These are phyloP conservation scores for Ascaphus truei DNA, from an alignment of 2,113 vertebrate genomes.

Conservation along the genomic window DNA sequence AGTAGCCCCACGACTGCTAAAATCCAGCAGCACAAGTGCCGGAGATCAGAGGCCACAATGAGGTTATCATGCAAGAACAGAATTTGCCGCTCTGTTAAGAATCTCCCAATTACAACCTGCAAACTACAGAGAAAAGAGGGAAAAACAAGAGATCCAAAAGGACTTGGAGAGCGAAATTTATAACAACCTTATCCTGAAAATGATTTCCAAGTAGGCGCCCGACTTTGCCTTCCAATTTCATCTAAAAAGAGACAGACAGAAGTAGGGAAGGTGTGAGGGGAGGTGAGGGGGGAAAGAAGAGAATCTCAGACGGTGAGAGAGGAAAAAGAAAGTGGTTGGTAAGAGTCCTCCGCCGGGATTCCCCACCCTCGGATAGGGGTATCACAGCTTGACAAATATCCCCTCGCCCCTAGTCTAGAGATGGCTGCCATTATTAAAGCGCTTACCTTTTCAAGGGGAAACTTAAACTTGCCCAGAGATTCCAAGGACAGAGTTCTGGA, in stretches of 20 bases:
- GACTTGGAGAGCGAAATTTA: background rate
- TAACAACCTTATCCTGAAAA: constrained; percentile 77
- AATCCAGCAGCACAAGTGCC: too few relatives aligned
- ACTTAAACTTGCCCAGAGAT: constrained; percentile 67
- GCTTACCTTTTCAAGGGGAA: constrained; percentile 69
- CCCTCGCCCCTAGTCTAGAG: too few relatives aligned
- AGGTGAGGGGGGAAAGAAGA: background rate
- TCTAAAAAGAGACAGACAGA: constrained; percentile 55
- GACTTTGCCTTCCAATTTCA: constrained; percentile 77
- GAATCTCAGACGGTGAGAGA: background rate
- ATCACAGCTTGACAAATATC: too few relatives aligned
- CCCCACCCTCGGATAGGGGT: background rate
- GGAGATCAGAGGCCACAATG: too few relatives aligned
- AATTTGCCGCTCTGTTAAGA: too few relatives aligned
- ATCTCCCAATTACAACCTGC: too few relatives aligned
- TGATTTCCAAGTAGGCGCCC: constrained; percentile 73
- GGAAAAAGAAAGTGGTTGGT: background rate
- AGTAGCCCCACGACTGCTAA: too few relatives aligned
- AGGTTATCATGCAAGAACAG: too few relatives aligned
- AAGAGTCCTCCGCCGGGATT: too few relatives aligned
- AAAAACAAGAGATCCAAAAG: background rate
- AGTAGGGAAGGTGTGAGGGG: background rate
- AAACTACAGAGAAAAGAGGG: background rate
- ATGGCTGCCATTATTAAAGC: background rate
- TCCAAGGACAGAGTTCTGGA: constrained; percentile 65